Evolutionary conservation across 2,888 invertebrate genomes (phyloP).

Genomic region (Aspidiotus destructor): DNA sequence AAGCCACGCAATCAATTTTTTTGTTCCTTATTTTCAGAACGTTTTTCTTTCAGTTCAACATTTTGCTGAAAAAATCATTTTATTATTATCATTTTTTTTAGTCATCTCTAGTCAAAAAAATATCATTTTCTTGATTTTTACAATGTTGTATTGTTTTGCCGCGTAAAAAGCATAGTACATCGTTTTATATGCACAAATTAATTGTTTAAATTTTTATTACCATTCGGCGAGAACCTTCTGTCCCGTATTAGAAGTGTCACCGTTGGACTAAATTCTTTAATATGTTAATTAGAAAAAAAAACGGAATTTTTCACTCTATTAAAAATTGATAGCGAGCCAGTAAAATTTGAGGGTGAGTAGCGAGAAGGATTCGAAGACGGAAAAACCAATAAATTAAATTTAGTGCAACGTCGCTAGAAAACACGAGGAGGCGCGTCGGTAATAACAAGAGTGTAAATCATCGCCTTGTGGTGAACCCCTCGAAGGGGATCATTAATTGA

Average conservation of each 20-base stretch:
- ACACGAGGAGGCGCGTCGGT: conserved; percentile 18
- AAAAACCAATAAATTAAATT: conserved; percentile 30
- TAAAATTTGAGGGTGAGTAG: conserved; percentile 1
- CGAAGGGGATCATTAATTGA: conserved; percentile 26
- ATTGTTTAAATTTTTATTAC: no score
- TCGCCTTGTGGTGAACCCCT: conserved; percentile 21
- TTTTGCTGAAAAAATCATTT: no score
- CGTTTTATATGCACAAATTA: no score
- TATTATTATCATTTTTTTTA: no score
- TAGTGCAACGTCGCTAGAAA: conserved; percentile 11
- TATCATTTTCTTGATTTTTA: no score
- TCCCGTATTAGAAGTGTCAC: neutral
- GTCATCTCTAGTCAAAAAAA: no score
- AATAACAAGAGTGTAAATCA: conserved; percentile 30
- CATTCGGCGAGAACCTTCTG: neutral
- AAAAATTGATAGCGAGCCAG: conserved; percentile 6
- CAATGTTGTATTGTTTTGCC: no score
- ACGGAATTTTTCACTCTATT: conserved; percentile 13
- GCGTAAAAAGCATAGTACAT: no score
- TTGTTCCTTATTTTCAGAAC: no score
- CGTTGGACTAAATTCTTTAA: neutral
- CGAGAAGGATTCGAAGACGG: conserved; percentile 13
- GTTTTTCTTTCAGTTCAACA: no score
- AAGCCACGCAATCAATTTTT: no score
- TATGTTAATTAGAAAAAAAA: conserved; percentile 8